Percentiles rank a stretch among this genome's conserved stretches.
Conservation (phyloP, 2,888 invertebrate species). For the Drosophila mimetica region DNA sequence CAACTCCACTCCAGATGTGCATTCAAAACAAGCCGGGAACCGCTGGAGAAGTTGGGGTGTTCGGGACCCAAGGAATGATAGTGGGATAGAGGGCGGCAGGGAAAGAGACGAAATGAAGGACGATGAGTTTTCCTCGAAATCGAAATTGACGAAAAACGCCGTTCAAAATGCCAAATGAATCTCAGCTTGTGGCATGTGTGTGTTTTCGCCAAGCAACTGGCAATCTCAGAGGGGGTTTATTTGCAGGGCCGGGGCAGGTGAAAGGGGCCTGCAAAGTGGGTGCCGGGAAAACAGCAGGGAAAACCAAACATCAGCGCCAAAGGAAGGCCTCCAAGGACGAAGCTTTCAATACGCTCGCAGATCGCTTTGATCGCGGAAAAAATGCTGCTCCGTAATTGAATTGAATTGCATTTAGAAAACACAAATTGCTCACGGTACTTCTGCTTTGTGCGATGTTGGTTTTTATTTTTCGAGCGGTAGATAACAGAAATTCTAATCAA, state of each 20-base stretch:
- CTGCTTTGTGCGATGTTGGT: no score
- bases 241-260: neutral
- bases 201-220: conserved; percentile 10
- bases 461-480: no score
- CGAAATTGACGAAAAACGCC: conserved; percentile 49
- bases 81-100: neutral
- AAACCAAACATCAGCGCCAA: conserved; percentile 1
- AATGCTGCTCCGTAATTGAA: no score
- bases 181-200: conserved; percentile 46
- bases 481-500: no score
- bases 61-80: neutral
- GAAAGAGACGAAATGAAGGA: conserved; percentile 2
- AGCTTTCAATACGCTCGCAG: neutral
- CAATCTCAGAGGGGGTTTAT: conserved; percentile 13
- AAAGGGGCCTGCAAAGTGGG: neutral
- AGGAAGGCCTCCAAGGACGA: neutral
- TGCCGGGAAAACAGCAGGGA: neutral
- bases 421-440: no score
- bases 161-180: conserved; percentile 70
- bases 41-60: neutral
- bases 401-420: no score
- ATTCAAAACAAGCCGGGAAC: conserved; percentile 8
- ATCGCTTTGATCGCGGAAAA: neutral
- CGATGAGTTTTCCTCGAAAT: conserved; percentile 51
- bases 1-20: conserved; percentile 16